A percentile compares a stretch with the other conserved stretches of the same genome.
Conservation (phyloP, 2,797 vertebrate genomes). For the Galaxias olidus region DNA sequence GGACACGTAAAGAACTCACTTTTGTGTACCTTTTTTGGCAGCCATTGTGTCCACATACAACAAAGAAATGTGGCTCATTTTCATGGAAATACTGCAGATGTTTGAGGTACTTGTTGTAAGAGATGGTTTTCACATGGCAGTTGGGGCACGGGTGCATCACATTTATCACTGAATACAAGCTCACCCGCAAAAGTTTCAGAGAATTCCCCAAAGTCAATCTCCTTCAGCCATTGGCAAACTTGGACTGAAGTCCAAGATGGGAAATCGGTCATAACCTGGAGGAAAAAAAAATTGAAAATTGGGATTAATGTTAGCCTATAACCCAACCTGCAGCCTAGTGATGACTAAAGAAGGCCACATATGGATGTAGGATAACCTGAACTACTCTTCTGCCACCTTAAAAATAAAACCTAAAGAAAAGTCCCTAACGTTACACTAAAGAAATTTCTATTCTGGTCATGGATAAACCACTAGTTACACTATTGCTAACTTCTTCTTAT, state of each 20-base stretch:
- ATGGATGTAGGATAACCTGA: too few species aligned
- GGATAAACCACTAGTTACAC: too few species aligned
- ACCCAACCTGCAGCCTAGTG: constrained; percentile 1
- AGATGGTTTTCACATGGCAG: too few species aligned
- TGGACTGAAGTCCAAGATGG: not conserved
- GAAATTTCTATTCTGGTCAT: too few species aligned
- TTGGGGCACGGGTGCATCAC: too few species aligned
- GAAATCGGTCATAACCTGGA: not conserved
- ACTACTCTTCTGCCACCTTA: too few species aligned
- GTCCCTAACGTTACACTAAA: not conserved
- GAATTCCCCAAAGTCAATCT: constrained; percentile 4
- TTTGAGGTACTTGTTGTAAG: constrained; percentile 21
- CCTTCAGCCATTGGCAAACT: constrained; percentile 4
- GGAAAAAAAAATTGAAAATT: constrained; percentile 2
- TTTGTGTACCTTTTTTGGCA: constrained; percentile 16
- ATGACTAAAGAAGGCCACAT: not conserved
- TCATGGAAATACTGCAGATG: constrained; percentile 19
- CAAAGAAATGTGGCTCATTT: constrained; percentile 11
- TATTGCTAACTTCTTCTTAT: too few species aligned
- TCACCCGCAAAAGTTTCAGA: constrained; percentile 3
- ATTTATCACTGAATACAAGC: not conserved
- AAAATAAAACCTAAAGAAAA: not conserved
- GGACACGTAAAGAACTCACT: constrained; percentile 13
- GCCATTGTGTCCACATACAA: constrained; percentile 18
- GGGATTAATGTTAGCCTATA: not conserved